Evolutionary conservation across 2,797 vertebrate species (phyloP).

Genomic region (Xiphorhynchus erythropygius): DNA sequence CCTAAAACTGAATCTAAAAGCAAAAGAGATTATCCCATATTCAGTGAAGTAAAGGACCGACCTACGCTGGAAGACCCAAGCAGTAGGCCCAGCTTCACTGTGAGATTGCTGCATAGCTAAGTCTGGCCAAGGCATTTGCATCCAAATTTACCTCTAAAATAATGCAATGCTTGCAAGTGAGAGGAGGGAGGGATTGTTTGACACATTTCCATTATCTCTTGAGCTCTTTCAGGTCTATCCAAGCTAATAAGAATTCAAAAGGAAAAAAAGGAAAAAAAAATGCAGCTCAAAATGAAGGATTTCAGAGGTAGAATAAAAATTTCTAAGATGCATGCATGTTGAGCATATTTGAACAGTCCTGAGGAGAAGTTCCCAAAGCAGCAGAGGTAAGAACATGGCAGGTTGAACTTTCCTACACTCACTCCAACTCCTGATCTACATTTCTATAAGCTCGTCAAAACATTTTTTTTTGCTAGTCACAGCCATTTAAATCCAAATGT

Average conservation of each 20-base stretch:
- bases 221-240: neutral
- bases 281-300: neutral
- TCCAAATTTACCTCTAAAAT: neutral
- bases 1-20: neutral
- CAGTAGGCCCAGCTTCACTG: neutral
- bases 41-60: neutral
- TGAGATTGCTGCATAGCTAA: neutral
- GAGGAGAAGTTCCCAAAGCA: neutral
- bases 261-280: neutral
- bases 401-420: neutral
- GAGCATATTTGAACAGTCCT: neutral
- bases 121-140: fast-evolving
- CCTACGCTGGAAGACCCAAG: neutral
- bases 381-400: neutral
- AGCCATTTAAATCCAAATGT: neutral
- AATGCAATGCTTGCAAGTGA: neutral
- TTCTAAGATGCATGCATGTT: neutral
- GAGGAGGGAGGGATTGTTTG: neutral
- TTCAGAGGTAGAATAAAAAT: neutral
- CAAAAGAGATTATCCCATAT: neutral
- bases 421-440: neutral
- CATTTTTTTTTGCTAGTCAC: neutral
- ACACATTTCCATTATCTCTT: neutral
- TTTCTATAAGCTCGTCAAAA: neutral
- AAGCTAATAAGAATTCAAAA: neutral